Percentiles rank a stretch among this genome's conserved stretches.
phyloP scores from a whole-genome alignment of 2,797 vertebrate genomes.

The Synanceia verrucosa region DNA sequence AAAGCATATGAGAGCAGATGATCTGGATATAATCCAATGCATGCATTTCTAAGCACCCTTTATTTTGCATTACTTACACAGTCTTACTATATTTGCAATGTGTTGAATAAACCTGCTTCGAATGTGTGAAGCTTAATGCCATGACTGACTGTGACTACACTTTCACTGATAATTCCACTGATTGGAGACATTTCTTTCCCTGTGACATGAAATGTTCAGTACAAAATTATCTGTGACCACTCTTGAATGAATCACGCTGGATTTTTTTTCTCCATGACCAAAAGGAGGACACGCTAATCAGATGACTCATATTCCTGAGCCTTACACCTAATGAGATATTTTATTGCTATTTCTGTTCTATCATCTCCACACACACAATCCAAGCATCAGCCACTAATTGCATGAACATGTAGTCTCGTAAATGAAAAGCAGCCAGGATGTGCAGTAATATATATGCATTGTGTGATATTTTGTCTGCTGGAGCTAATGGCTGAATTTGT shows the following conservation, averaged over 20 bases:
- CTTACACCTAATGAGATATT: slow-evolving; percentile 22
- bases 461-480: not conserved
- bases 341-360: slow-evolving; percentile 3
- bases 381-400: slow-evolving; percentile 5
- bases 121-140: not conserved
- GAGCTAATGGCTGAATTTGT: not conserved
- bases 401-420: not conserved
- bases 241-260: not conserved
- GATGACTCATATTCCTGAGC: slow-evolving; percentile 9
- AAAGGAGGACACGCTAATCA: slow-evolving; percentile 28
- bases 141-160: not conserved
- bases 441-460: not conserved
- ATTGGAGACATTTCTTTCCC: not conserved
- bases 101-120: not conserved
- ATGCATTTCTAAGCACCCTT: slow-evolving; percentile 13
- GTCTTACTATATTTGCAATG: not conserved
- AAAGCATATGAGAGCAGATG: not conserved
- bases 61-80: not conserved
- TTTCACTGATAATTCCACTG: not conserved
- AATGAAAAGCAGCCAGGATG: not conserved
- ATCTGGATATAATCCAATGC: slow-evolving; percentile 6
- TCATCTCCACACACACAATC: not conserved
- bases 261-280: slow-evolving; percentile 7
- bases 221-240: slow-evolving; percentile 12
- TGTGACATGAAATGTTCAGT: not conserved